phyloP scores from a whole-genome alignment of 2,888 invertebrate genomes.

The Lapara coniferarum region DNA sequence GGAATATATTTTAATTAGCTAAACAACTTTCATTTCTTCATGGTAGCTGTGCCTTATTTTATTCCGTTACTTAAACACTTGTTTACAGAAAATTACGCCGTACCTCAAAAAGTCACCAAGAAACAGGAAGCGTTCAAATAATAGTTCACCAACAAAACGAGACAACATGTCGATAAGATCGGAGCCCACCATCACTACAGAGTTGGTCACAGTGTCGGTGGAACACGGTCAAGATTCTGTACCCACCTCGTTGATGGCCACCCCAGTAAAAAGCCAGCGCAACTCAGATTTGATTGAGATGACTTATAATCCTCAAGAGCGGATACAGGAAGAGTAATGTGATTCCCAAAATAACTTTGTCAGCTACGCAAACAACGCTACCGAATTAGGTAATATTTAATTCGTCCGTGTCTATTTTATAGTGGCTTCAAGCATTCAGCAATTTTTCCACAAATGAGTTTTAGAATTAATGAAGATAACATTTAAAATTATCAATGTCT shows the following conservation, averaged over 20 bases:
- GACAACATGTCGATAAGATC: constrained; percentile 64
- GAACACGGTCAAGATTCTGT: constrained; percentile 64
- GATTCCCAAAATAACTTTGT: not conserved
- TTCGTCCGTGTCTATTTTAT: constrained; percentile 2
- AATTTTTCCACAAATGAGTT: too few relatives aligned
- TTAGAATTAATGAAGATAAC: not conserved
- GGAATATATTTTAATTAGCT: too few relatives aligned
- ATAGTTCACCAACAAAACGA: constrained; percentile 57
- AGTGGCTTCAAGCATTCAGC: not conserved
- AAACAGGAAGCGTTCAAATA: constrained; percentile 49
- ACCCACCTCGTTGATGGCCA: constrained; percentile 57
- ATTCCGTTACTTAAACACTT: not conserved
- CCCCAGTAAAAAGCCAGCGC: constrained; percentile 50
- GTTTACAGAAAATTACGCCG: constrained; percentile 68
- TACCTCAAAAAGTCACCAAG: constrained; percentile 58
- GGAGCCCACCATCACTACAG: constrained; percentile 70
- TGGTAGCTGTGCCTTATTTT: too few relatives aligned
- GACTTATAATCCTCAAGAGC: constrained; percentile 51
- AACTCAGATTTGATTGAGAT: constrained; percentile 59
- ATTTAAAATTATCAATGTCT: not conserved
- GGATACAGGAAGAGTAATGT: constrained; percentile 28
- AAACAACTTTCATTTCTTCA: too few relatives aligned
- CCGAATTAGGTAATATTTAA: constrained; percentile 1
- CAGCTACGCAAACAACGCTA: not conserved
- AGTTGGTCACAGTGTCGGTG: constrained; percentile 68